Conservation (phyloP, 2,888 invertebrate species). For the Hydriomena furcata region DNA sequence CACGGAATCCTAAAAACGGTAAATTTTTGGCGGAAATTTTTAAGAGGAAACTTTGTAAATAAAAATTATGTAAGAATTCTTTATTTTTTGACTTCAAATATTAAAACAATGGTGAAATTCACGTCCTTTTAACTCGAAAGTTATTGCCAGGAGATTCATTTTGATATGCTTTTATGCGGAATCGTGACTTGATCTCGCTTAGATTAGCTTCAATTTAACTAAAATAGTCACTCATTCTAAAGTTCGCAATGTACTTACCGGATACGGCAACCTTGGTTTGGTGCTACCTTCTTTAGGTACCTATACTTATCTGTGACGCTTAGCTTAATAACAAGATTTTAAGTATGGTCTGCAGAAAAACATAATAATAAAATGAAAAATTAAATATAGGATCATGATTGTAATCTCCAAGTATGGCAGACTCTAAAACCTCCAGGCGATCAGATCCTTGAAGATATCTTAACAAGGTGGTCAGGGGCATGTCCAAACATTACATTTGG, state of each 20-base stretch:
- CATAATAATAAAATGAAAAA: background rate
- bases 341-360: constrained; percentile 23
- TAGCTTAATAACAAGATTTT: constrained; percentile 14
- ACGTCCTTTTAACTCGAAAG: constrained; percentile 8
- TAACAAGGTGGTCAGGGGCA: too few relatives aligned
- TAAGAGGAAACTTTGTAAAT: too few relatives aligned
- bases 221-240: constrained; percentile 4
- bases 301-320: constrained; percentile 15
- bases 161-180: constrained; percentile 13
- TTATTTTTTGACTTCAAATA: background rate
- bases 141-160: constrained; percentile 1
- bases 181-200: constrained; percentile 17
- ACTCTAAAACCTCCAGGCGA: too few relatives aligned
- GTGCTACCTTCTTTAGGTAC: constrained; percentile 2
- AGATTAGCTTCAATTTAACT: constrained; percentile 1
- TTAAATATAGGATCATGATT: too few relatives aligned
- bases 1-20: too few relatives aligned
- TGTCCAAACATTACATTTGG: too few relatives aligned
- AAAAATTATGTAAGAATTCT: too few relatives aligned
- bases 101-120: constrained; percentile 10
- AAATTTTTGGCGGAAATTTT: too few relatives aligned
- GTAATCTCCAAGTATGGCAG: too few relatives aligned
- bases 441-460: too few relatives aligned
- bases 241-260: constrained; percentile 23
- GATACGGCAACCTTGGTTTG: constrained; percentile 33